Conservation (phyloP, 2,797 vertebrate genomes). For the Natrix natrix region DNA sequence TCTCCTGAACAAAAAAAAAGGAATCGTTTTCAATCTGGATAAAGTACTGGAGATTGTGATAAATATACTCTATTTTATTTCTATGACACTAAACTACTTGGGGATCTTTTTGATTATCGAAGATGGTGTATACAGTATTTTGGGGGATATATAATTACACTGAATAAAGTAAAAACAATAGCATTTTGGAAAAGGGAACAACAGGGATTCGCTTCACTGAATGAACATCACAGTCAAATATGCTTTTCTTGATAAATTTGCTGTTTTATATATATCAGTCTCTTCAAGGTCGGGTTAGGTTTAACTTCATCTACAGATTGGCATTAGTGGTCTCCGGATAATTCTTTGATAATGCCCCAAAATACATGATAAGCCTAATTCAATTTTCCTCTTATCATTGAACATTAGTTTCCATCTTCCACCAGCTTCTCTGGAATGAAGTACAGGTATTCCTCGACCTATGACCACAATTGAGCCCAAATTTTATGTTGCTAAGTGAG, state of each 20-base stretch:
- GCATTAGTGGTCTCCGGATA: not conserved
- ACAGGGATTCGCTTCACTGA: not conserved
- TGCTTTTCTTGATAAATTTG: not conserved
- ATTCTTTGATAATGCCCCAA: not conserved
- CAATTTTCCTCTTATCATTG: not conserved
- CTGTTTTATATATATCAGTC: not conserved
- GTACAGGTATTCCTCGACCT: too few species aligned
- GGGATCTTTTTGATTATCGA: not conserved
- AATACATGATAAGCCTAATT: not conserved
- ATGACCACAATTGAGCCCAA: too few species aligned
- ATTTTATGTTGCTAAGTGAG: too few species aligned
- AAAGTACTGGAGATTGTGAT: not conserved
- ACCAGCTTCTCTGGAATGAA: not conserved
- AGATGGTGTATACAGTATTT: not conserved
- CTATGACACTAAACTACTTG: not conserved
- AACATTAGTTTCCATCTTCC: not conserved
- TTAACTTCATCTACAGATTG: not conserved
- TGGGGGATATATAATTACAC: not conserved
- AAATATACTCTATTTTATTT: not conserved
- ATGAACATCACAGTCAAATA: not conserved
- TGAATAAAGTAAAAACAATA: not conserved
- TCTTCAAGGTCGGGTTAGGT: not conserved
- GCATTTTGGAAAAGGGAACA: not conserved
- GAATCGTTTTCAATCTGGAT: not conserved
- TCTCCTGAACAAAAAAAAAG: not conserved